These are phyloP conservation scores for Harmothoe impar DNA, from an alignment of 2,888 invertebrate species.

Conservation along the genomic window DNA sequence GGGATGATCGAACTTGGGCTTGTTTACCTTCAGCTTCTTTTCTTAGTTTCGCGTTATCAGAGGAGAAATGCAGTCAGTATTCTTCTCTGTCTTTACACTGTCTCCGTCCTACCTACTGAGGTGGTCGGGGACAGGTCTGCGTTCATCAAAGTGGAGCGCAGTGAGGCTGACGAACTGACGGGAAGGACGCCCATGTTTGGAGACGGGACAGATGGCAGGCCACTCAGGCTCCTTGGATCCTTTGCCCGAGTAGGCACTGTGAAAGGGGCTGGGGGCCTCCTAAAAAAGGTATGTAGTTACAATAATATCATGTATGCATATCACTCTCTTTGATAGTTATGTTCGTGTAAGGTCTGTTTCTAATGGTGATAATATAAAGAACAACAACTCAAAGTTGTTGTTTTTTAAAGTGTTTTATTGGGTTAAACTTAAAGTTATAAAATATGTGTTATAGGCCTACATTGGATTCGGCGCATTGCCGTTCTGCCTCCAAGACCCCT, in stretches of 20 bases:
- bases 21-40: conserved; percentile 48
- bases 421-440: no score
- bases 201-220: neutral
- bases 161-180: neutral
- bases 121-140: conserved; percentile 60
- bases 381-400: no score
- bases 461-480: no score
- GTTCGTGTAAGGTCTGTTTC: no score
- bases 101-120: conserved; percentile 17
- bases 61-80: conserved; percentile 36
- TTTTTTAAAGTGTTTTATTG: no score
- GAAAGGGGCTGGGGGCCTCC: conserved; percentile 44
- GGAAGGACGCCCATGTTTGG: neutral
- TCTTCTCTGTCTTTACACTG: conserved; percentile 2
- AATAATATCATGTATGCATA: no score
- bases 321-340: no score
- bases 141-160: conserved; percentile 25
- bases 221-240: neutral
- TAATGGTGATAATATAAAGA: no score
- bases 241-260: conserved; percentile 46
- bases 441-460: no score
- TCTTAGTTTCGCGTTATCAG: conserved; percentile 14
- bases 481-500: no score
- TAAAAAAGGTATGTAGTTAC: neutral
- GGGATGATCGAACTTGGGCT: conserved; percentile 44